Percentiles rank a stretch among this genome's conserved stretches.
These are phyloP conservation scores for Cephus cinctus DNA, from an alignment of 1,140 invertebrate species.

Conservation along the genomic window DNA sequence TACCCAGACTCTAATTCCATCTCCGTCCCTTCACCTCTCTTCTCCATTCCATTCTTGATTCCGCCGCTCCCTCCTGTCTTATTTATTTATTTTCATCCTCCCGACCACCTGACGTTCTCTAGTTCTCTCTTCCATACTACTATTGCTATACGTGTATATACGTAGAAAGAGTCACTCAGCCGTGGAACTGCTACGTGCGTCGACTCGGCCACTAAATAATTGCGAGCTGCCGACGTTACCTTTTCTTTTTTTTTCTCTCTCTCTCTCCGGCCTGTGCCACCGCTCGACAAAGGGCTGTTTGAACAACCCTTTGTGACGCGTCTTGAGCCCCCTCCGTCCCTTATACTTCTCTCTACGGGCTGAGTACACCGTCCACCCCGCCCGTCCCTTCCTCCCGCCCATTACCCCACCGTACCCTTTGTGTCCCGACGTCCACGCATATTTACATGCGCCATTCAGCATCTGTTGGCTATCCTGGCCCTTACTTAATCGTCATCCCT, in stretches of 20 bases:
- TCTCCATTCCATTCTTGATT: slow-evolving; percentile 1
- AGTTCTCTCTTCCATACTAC: background rate
- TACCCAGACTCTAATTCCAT: too few relatives aligned
- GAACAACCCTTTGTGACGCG: slow-evolving; percentile 44
- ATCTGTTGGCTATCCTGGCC: slow-evolving; percentile 15
- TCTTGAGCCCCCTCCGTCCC: too few relatives aligned
- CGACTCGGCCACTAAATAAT: slow-evolving; percentile 38
- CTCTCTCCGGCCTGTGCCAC: slow-evolving; percentile 22
- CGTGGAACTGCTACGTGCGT: too few relatives aligned
- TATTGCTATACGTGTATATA: too few relatives aligned
- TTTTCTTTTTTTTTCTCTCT: slow-evolving; percentile 34
- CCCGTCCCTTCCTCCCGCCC: too few relatives aligned
- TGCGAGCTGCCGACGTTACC: slow-evolving; percentile 30
- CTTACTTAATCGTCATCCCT: too few relatives aligned
- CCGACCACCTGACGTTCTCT: background rate
- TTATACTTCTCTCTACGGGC: too few relatives aligned
- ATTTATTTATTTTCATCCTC: slow-evolving; percentile 21
- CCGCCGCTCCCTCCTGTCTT: background rate
- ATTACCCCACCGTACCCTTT: slow-evolving; percentile 18
- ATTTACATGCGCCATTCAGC: slow-evolving; percentile 33
- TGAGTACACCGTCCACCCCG: too few relatives aligned
- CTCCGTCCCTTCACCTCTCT: too few relatives aligned
- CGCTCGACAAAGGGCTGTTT: slow-evolving; percentile 41
- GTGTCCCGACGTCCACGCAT: slow-evolving; percentile 25
- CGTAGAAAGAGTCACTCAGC: too few relatives aligned